These are phyloP conservation scores for Macquaria australasica DNA, from an alignment of 2,113 vertebrate genomes.

Conservation along the genomic window DNA sequence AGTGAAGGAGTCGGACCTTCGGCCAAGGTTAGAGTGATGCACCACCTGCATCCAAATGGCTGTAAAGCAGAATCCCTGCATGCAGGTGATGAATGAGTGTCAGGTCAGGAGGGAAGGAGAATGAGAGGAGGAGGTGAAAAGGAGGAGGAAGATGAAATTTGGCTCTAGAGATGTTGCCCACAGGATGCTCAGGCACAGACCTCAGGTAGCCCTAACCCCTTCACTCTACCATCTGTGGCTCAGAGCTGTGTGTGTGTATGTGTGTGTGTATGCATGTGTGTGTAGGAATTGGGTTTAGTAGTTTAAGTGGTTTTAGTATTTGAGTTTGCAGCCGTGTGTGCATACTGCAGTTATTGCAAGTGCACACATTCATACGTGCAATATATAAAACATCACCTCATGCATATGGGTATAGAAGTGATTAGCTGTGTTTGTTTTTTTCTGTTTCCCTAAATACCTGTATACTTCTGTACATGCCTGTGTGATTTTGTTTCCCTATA, in stretches of 20 bases:
- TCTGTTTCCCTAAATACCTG: neutral
- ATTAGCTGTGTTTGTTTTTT: neutral
- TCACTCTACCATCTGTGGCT: conserved; percentile 78
- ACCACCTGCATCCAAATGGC: conserved; percentile 70
- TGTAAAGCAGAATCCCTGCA: conserved; percentile 62
- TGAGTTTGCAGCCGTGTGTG: neutral
- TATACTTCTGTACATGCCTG: neutral
- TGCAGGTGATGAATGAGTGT: conserved; percentile 79
- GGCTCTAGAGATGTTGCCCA: conserved; percentile 71
- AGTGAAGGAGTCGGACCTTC: conserved; percentile 56
- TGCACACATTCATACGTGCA: neutral
- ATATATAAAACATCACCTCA: neutral
- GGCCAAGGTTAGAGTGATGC: conserved; percentile 67
- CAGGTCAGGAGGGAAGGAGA: conserved; percentile 66
- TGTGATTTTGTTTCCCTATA: conserved; percentile 7
- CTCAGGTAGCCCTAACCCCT: conserved; percentile 76
- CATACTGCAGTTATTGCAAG: neutral
- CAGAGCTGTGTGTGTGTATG: conserved; percentile 35
- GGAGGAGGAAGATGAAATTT: conserved; percentile 65
- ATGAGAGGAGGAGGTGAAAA: conserved; percentile 11
- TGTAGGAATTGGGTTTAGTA: neutral
- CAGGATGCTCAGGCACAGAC: conserved; percentile 74
- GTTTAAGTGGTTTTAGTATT: neutral
- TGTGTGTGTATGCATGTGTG: conserved; percentile 3
- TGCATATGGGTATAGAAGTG: neutral